Evolutionary conservation across 2,888 invertebrate species (phyloP).

Genomic region (Lymantria monacha): DNA sequence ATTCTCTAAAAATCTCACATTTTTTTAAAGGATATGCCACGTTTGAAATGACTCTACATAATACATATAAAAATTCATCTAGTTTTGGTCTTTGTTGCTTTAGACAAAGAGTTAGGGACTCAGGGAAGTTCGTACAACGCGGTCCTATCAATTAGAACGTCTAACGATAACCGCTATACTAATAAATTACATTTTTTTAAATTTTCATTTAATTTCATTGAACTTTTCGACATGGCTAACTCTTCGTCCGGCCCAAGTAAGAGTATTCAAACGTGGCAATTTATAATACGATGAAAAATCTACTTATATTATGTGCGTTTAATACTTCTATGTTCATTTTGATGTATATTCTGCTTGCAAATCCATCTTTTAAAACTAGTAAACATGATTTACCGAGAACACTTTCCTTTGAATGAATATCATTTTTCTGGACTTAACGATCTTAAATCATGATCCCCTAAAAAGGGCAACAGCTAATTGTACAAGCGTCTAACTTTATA

Average conservation of each 20-base stretch:
- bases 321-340: conserved; percentile 42
- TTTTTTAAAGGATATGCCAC: conserved; percentile 45
- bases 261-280: conserved; percentile 28
- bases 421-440: conserved; percentile 25
- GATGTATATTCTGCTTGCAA: conserved; percentile 59
- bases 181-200: conserved; percentile 13
- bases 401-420: conserved; percentile 28
- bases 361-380: conserved; percentile 55
- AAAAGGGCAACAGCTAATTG: conserved; percentile 48
- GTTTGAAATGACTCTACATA: conserved; percentile 23
- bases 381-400: conserved; percentile 39
- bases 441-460: conserved; percentile 38
- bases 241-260: conserved; percentile 12
- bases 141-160: conserved; percentile 7
- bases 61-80: conserved; percentile 19
- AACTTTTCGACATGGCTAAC: conserved; percentile 25
- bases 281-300: conserved; percentile 50
- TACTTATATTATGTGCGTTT: conserved; percentile 71
- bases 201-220: conserved; percentile 30
- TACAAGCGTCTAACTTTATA: conserved; percentile 55
- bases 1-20: conserved; percentile 62
- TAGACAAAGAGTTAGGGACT: conserved; percentile 13
- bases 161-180: not conserved
- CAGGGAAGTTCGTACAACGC: no score
- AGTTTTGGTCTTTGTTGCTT: conserved; percentile 16